phyloP scores from a whole-genome alignment of 23 tunicate species.

The Halocynthia aurantium region DNA sequence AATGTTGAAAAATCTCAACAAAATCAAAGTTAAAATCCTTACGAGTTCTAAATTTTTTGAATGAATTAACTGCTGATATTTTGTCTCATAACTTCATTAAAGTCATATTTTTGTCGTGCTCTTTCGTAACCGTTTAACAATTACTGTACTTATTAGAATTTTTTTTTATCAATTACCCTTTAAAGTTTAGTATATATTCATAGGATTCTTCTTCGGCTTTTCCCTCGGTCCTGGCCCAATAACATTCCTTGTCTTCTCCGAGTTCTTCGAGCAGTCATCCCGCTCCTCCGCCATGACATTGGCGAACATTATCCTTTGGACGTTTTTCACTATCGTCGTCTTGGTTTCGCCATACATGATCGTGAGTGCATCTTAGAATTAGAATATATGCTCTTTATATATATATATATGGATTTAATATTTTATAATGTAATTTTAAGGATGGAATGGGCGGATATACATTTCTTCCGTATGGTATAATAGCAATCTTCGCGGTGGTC shows the following conservation, averaged over 20 bases:
- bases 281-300: not conserved
- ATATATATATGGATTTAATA: too few species aligned
- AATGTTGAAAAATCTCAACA: too few species aligned
- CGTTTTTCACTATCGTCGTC: not conserved
- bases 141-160: too few species aligned
- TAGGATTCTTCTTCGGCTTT: conserved; percentile 8
- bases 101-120: too few species aligned
- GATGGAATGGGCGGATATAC: conserved; percentile 35
- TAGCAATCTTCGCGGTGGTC: not conserved
- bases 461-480: conserved; percentile 23
- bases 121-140: too few species aligned
- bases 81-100: too few species aligned
- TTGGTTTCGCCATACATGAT: not conserved
- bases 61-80: too few species aligned
- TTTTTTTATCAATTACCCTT: too few species aligned
- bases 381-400: too few species aligned
- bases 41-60: too few species aligned
- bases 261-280: conserved; percentile 2
- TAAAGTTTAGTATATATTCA: too few species aligned
- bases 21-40: too few species aligned
- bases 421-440: not conserved
- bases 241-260: not conserved
- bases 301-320: not conserved
- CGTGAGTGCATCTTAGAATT: not conserved
- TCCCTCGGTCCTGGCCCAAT: not conserved